A percentile compares a stretch with the other conserved stretches of the same genome.
phyloP scores from a whole-genome alignment of 2,888 invertebrate species.

The Xestia rhomboidea region DNA sequence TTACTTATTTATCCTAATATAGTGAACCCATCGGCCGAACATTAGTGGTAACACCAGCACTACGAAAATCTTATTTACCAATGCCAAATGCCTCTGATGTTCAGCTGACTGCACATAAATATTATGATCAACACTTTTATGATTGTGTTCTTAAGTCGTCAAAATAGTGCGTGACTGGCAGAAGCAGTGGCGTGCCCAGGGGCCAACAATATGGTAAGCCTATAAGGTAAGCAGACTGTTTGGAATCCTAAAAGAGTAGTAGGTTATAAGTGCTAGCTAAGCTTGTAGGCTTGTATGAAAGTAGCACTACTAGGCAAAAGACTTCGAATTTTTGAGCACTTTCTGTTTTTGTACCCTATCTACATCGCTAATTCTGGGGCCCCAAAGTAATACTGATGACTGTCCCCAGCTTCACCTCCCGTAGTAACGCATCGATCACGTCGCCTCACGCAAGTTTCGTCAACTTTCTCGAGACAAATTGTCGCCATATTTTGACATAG shows the following conservation, averaged over 20 bases:
- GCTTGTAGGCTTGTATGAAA: not conserved
- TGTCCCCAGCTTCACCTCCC: constrained; percentile 73
- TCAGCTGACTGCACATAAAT: not conserved
- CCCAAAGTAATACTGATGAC: constrained; percentile 66
- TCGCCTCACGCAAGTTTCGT: constrained; percentile 42
- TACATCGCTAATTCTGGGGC: constrained; percentile 59
- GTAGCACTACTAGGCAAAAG: not conserved
- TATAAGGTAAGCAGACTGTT: too few species aligned
- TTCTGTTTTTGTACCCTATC: not conserved
- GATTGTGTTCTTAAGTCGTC: not conserved
- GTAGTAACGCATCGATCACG: constrained; percentile 77
- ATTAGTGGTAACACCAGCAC: not conserved
- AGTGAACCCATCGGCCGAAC: too few species aligned
- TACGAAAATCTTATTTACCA: not conserved
- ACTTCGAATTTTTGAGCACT: not conserved
- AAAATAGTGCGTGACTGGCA: not conserved
- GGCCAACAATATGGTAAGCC: too few species aligned
- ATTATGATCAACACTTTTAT: not conserved
- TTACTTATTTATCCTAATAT: not conserved
- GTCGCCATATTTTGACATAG: constrained; percentile 52
- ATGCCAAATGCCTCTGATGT: not conserved
- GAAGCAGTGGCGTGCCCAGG: too few species aligned
- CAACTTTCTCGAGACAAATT: constrained; percentile 55
- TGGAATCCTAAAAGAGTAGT: too few species aligned
- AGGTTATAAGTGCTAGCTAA: not conserved